These are phyloP conservation scores for Danio kyathit DNA, from an alignment of 2,797 vertebrate species.

Conservation along the genomic window DNA sequence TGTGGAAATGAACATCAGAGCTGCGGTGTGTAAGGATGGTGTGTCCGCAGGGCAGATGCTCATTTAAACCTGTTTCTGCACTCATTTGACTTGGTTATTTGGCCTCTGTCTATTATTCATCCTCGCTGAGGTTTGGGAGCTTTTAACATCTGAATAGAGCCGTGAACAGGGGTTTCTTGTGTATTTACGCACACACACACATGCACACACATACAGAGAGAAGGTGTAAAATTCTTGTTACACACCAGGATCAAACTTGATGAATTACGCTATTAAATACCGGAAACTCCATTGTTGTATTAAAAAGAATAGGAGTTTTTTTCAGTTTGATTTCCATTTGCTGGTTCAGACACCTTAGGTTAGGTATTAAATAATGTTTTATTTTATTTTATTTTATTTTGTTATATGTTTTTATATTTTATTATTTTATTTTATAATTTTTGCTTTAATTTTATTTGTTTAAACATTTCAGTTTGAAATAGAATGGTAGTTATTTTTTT, in stretches of 20 bases:
- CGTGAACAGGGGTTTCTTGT: conserved; percentile 18
- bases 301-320: background rate
- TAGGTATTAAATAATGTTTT: background rate
- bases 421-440: too few species aligned
- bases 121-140: conserved; percentile 24
- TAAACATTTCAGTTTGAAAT: too few species aligned
- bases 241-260: background rate
- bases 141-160: conserved; percentile 26
- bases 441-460: too few species aligned
- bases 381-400: background rate
- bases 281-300: too few species aligned
- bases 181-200: background rate
- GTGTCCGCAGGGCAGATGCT: background rate
- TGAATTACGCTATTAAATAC: too few species aligned
- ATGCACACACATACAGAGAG: background rate
- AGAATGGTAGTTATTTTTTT: too few species aligned
- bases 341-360: background rate
- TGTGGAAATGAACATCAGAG: conserved; percentile 28
- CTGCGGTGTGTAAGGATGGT: background rate
- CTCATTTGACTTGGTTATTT: conserved; percentile 25
- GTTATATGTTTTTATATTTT: too few species aligned
- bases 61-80: conserved; percentile 9
- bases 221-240: background rate
- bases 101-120: conserved; percentile 29
- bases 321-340: background rate